A percentile compares a stretch with the other conserved stretches of the same genome.
Conservation (phyloP, 2,797 vertebrate species). For the Diceros bicornis region DNA sequence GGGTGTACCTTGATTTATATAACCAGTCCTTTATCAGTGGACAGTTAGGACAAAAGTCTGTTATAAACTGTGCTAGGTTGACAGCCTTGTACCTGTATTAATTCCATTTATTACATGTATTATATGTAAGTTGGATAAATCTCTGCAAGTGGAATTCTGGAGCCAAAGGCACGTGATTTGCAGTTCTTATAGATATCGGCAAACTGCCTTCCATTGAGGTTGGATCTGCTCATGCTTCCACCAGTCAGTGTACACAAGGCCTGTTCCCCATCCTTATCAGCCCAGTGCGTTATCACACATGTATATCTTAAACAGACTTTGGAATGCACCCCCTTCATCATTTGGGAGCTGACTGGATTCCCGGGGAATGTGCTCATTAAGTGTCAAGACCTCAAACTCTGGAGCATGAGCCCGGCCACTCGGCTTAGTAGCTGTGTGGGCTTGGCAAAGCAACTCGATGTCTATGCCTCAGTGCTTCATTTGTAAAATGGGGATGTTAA, state of each 20-base stretch:
- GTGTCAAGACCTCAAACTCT: background rate
- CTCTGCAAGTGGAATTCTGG: background rate
- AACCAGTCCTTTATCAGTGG: background rate
- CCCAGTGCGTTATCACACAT: no score
- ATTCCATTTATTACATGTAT: background rate
- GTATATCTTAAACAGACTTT: background rate
- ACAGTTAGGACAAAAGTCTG: background rate
- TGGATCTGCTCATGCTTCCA: background rate
- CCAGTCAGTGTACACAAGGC: rapidly evolving
- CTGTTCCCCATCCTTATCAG: background rate
- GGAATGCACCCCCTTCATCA: background rate
- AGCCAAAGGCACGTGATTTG: background rate
- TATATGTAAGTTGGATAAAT: background rate
- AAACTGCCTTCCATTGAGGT: background rate
- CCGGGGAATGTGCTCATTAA: background rate
- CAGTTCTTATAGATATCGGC: background rate
- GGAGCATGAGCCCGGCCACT: background rate
- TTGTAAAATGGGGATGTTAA: background rate
- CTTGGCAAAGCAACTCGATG: background rate
- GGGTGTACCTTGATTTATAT: background rate
- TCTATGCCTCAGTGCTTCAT: background rate
- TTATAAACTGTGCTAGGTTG: background rate
- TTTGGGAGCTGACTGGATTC: background rate
- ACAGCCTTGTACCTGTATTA: background rate
- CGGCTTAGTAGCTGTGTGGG: background rate